A percentile compares a stretch with the other conserved stretches of the same genome.
Evolutionary conservation across 2,113 vertebrate genomes (phyloP).

Genomic region (Cervus canadensis): DNA sequence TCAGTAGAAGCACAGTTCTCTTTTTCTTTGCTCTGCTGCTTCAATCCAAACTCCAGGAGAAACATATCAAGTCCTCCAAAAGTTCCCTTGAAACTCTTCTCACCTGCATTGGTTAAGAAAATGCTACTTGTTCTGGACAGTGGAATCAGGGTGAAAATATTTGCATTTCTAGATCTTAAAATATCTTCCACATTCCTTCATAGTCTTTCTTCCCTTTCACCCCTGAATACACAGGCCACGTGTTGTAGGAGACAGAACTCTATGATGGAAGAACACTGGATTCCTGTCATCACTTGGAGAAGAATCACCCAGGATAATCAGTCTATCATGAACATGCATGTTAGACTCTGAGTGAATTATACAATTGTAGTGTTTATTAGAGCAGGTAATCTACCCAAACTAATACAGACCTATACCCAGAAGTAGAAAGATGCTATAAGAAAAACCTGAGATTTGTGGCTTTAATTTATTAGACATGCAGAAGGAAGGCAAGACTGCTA

Average conservation of each 20-base stretch:
- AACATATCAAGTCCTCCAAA: not conserved
- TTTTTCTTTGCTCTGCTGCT: not conserved
- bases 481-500: not conserved
- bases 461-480: not conserved
- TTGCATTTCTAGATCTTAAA: not conserved
- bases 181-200: not conserved
- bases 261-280: not conserved
- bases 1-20: not conserved
- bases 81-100: not conserved
- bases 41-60: not conserved
- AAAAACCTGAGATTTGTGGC: not conserved
- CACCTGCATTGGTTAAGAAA: not conserved
- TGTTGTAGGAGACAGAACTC: not conserved
- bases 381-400: not conserved
- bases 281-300: not conserved
- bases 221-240: not conserved
- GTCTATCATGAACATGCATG: not conserved
- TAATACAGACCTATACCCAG: not conserved
- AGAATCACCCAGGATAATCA: not conserved
- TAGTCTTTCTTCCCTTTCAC: not conserved
- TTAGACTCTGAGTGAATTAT: not conserved
- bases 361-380: not conserved
- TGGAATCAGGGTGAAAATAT: not conserved
- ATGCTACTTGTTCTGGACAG: not conserved
- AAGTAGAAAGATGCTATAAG: not conserved